phyloP scores from a whole-genome alignment of 2,113 vertebrate genomes.

The Microtus pennsylvanicus region DNA sequence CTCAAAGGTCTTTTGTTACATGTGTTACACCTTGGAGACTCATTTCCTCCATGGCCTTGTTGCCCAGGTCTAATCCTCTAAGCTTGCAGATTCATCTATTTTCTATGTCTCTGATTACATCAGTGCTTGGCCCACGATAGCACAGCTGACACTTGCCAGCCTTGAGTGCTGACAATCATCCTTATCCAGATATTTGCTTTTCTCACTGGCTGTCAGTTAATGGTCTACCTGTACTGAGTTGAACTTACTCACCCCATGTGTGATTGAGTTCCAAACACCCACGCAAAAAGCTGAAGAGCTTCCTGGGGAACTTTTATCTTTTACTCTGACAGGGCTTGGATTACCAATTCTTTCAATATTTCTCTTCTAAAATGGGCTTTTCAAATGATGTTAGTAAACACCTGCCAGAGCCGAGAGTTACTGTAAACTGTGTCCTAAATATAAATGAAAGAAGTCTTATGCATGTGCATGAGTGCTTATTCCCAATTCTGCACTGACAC shows the following conservation, averaged over 20 bases:
- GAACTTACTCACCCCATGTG: conserved; percentile 3
- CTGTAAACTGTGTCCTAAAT: neutral
- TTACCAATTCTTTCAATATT: neutral
- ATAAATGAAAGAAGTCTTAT: neutral
- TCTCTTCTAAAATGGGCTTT: neutral
- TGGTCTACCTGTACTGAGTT: neutral
- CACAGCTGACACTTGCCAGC: neutral
- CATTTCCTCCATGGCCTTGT: neutral
- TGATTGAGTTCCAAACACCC: conserved; percentile 56
- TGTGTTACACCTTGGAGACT: neutral
- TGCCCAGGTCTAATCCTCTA: neutral
- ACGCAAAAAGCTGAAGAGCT: neutral
- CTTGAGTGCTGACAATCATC: neutral
- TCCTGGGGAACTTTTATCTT: neutral
- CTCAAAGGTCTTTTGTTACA: neutral
- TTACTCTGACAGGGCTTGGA: neutral
- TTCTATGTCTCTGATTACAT: conserved; percentile 1
- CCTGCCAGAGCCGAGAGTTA: neutral
- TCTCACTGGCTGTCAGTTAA: conserved; percentile 23
- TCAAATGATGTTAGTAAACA: conserved; percentile 36
- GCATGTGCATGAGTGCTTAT: neutral
- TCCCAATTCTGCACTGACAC: neutral
- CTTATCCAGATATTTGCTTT: conserved; percentile 14
- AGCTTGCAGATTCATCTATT: neutral
- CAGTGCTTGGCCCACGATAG: neutral